These are phyloP conservation scores for Thumatha senex DNA, from an alignment of 2,888 invertebrate species.

Conservation along the genomic window DNA sequence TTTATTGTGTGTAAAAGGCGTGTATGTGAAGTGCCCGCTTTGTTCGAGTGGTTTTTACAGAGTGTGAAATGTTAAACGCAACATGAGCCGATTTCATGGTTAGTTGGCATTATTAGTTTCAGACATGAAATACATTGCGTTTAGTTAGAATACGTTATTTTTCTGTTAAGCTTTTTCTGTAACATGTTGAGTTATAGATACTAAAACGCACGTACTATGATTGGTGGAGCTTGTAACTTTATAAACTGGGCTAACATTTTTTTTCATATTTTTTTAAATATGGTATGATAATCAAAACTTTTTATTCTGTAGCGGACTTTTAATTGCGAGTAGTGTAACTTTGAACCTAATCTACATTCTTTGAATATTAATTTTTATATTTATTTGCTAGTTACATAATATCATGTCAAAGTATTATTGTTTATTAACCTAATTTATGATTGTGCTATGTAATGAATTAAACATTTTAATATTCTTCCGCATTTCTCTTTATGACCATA, in stretches of 20 bases:
- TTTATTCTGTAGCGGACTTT: neutral
- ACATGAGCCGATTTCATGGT: conserved; percentile 80
- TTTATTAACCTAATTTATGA: neutral
- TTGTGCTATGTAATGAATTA: too few species aligned
- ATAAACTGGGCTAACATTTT: conserved; percentile 7
- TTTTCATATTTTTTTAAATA: neutral
- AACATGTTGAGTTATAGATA: conserved; percentile 5
- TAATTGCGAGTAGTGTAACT: neutral
- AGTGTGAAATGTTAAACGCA: conserved; percentile 73
- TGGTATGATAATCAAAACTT: neutral
- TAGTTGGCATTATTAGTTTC: conserved; percentile 67
- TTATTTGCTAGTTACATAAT: too few species aligned
- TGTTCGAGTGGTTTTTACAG: conserved; percentile 57
- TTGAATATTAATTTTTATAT: neutral
- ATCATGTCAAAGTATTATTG: neutral
- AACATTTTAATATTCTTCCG: too few species aligned
- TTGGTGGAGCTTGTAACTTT: conserved; percentile 18
- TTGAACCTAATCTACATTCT: neutral
- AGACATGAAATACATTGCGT: conserved; percentile 51
- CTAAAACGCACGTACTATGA: conserved; percentile 23
- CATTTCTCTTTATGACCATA: too few species aligned
- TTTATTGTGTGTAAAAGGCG: conserved; percentile 40
- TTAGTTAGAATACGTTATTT: conserved; percentile 34
- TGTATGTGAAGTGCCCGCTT: conserved; percentile 63
- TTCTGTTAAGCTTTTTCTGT: conserved; percentile 18